These are phyloP conservation scores for Microcebus ravelobensis DNA, from an alignment of 2,113 vertebrate species.

Conservation along the genomic window DNA sequence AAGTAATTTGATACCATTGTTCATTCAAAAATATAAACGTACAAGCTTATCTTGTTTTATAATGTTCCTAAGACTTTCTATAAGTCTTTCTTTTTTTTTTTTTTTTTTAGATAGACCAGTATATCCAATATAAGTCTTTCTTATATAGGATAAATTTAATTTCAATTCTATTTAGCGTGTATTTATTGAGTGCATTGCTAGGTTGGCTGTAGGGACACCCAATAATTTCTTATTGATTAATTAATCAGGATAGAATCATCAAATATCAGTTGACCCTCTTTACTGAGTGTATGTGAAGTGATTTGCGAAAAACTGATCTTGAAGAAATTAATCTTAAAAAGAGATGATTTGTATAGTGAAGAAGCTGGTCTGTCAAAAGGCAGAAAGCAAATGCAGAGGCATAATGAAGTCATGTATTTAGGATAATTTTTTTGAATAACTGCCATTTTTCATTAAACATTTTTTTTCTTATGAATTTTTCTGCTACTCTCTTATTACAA, in stretches of 20 bases:
- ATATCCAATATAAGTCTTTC: neutral
- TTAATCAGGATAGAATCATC: neutral
- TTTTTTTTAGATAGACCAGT: too few species aligned
- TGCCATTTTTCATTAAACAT: constrained; percentile 38
- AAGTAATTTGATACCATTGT: neutral
- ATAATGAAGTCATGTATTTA: constrained; percentile 24
- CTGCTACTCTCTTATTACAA: neutral
- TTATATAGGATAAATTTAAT: neutral
- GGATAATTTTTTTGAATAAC: constrained; percentile 17
- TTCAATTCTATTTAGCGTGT: neutral
- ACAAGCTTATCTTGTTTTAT: neutral
- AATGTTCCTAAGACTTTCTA: too few species aligned
- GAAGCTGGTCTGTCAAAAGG: neutral
- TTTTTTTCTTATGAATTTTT: constrained; percentile 32
- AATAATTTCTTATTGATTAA: neutral
- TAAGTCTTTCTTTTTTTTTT: neutral
- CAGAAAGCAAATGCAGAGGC: neutral
- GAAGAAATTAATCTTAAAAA: constrained; percentile 27
- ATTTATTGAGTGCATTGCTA: neutral
- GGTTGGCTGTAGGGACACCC: neutral
- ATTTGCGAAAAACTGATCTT: neutral
- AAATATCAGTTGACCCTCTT: neutral
- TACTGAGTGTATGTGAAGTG: neutral
- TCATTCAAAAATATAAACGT: neutral
- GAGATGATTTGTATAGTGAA: neutral